Base-by-base conservation (phyloP, 2,888 invertebrate genomes). In the Orchestes rusci region DNA sequence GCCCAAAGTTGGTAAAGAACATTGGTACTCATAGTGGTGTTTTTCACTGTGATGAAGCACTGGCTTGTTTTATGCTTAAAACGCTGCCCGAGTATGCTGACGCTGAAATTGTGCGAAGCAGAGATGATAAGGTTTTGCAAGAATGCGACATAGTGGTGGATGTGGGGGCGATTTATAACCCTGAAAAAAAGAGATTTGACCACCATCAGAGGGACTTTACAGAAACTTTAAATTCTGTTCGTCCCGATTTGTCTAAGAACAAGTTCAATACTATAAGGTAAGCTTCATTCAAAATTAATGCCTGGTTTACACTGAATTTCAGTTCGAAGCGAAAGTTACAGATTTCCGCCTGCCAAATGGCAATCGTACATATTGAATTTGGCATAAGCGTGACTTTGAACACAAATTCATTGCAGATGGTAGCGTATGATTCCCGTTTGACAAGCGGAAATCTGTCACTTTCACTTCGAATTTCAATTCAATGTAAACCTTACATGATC, bases 141-240 rank as follows among this genome's bases (percentile, higher is more conserved):
- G 75, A 76, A 1, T 96, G 96, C 69, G 91, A 96, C 62, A 80
- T 97, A 53, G 91, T 99, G 0, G 84, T 99, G 0, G 97, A 99
- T 71, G 95, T 97, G 3, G 97, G 97, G 2, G 85, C 80, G 1
- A 76, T 76, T 12, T 99, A 86, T 66, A 79, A 95, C 66, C 84
- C 84, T 41, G 70, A 71, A 1, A 79, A 65, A 45, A 77, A 82
- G 49, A 74, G 85, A 50, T 99, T 86, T 67, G 99, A 99, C 66
- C 99, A 99, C 67, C 99, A 99, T 66, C 97, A 99, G 70, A 77
- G 80, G 44, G 74, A 74, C 13, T 90, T 90, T 58, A 69, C 69
- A 30, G 77, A 82, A 33, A 80, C 83, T 0, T 68, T 88, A 29
- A 79, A 79, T 48, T 71, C 76, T 0, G 57, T 89, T 10, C 68